Percentiles rank a stretch among this genome's conserved stretches.
phyloP scores from a whole-genome alignment of 1,140 invertebrate genomes.

The Leptinotarsa defecta region DNA sequence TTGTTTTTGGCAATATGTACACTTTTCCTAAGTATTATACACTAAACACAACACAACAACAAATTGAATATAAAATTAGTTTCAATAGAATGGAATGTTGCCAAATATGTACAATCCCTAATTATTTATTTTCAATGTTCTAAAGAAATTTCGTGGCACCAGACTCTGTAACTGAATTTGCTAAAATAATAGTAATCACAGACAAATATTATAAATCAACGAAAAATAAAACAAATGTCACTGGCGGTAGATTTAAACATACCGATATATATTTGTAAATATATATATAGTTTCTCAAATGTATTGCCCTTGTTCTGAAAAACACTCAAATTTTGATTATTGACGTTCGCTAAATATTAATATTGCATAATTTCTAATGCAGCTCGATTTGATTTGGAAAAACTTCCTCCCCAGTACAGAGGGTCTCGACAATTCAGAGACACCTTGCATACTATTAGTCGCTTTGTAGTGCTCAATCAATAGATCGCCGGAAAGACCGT shows the following conservation, averaged over 20 bases:
- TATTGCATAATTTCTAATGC: conserved; percentile 29
- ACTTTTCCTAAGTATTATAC: conserved; percentile 50
- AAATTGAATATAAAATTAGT: conserved; percentile 47
- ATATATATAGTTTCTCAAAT: neutral
- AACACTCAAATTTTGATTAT: conserved; percentile 29
- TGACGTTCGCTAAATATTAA: conserved; percentile 25
- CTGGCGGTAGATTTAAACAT: neutral
- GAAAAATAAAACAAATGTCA: conserved; percentile 25
- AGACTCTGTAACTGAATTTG: conserved; percentile 31
- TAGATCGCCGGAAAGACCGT: conserved; percentile 1
- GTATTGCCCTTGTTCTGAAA: conserved; percentile 13
- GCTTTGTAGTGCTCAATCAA: conserved; percentile 32
- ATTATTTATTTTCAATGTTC: conserved; percentile 1
- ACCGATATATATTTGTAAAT: neutral
- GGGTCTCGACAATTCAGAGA: no score
- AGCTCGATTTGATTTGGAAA: conserved; percentile 22
- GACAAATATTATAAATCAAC: conserved; percentile 28
- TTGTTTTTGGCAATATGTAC: conserved; percentile 54
- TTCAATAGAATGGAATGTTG: conserved; percentile 47
- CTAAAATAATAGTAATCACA: conserved; percentile 39
- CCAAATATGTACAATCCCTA: conserved; percentile 42
- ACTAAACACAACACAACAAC: conserved; percentile 54
- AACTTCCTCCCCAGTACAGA: conserved; percentile 5
- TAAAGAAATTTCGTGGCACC: conserved; percentile 35
- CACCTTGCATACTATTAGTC: conserved; percentile 15